Base-by-base conservation (phyloP, 2,797 vertebrate genomes). In the Anisognathus igniventris region DNA sequence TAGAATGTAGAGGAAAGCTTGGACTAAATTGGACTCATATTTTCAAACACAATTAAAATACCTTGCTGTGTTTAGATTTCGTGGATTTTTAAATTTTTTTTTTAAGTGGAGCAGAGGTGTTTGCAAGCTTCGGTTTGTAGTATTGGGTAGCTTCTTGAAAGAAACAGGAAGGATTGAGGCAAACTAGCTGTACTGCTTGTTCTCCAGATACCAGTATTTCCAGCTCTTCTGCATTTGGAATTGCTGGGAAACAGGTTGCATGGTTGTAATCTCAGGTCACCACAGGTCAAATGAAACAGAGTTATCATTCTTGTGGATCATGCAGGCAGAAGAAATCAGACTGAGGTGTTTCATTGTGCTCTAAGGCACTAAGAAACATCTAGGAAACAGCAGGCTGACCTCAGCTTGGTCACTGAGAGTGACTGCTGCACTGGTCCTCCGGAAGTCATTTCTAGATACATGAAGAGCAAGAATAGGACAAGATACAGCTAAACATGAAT, bases 191-290 rank as follows among this genome's bases (percentile, higher is more conserved):
- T 53, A 10, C n/a, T 83, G 27, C 60, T 44, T 85, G 37, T 87
- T 89, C 27, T 82, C 23, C 50, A 87, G 25, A 61, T 91, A 62
- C 91, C 11, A 13, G 65, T 80, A 83, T 95, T 96, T 96, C 95
- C 72, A 77, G 81, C 64, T 91, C 56, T 89, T 89, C 64, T 50
- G 33, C 73, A 40, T 89, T 86, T 81, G 51, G 48, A 53, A 33
- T 73, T 91, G 31, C 35, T 83, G 85, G 39, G 20, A 61, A 79
- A 87, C 83, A 45, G 15, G 35, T 78, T 62, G 68, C 0, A 0
- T 47, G 33, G 57, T 24, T 94, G n/a, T 92, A 86, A 72, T 93
- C 57, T 88, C 18, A 44, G 79, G 75, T 88, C 78, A 74, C 79
- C 74, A 30, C 24, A 51, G 58, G 70, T 93, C 54, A 72, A 47